phyloP scores from a whole-genome alignment of 2,888 invertebrate genomes.

The Catocala nupta region DNA sequence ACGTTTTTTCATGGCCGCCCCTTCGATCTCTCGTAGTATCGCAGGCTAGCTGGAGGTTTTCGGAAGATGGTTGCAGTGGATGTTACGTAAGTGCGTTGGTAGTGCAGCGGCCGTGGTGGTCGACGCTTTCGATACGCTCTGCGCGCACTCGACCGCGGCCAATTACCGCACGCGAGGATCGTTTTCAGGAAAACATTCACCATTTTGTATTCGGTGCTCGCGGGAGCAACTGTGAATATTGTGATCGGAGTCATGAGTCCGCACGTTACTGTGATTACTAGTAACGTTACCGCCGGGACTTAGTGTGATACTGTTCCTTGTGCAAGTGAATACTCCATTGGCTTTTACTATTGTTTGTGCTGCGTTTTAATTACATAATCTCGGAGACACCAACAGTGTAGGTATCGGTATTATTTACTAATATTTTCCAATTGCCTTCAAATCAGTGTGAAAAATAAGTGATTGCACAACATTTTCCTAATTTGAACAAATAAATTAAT shows the following conservation, averaged over 20 bases:
- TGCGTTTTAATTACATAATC: conserved; percentile 56
- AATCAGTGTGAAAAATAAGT: conserved; percentile 7
- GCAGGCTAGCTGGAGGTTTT: conserved; percentile 60
- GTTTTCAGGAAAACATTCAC: conserved; percentile 85
- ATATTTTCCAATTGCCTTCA: conserved; percentile 10
- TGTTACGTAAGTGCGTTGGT: conserved; percentile 81
- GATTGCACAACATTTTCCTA: conserved; percentile 12
- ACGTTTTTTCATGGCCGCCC: conserved; percentile 83
- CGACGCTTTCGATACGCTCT: conserved; percentile 74
- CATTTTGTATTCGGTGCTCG: conserved; percentile 79
- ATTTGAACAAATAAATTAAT: not conserved
- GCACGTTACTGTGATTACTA: conserved; percentile 53
- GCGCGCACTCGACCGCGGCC: conserved; percentile 77
- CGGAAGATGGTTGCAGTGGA: conserved; percentile 76
- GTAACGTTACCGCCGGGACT: conserved; percentile 44
- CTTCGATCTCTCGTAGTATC: conserved; percentile 72
- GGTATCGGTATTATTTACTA: conserved; percentile 47
- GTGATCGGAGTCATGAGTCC: conserved; percentile 64
- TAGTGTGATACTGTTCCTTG: conserved; percentile 65
- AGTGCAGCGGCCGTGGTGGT: conserved; percentile 76
- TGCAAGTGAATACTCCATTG: conserved; percentile 65
- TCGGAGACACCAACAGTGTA: conserved; percentile 47
- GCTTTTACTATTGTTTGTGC: conserved; percentile 55
- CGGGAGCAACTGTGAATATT: conserved; percentile 65
- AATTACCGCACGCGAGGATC: conserved; percentile 79